Conservation (phyloP, 64 coral and sea anemone species). For the Actinia equina region DNA sequence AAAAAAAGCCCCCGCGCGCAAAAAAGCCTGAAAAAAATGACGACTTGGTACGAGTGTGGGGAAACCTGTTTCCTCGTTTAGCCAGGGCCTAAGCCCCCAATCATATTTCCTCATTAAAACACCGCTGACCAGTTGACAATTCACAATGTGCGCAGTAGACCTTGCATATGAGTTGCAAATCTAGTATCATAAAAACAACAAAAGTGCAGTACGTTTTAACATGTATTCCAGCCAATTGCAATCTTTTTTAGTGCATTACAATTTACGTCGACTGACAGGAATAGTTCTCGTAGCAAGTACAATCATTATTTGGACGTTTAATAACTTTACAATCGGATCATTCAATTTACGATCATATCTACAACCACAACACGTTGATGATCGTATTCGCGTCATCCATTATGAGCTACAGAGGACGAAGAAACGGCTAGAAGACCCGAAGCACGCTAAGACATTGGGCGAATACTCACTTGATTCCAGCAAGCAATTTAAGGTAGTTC, state of each 20-base stretch:
- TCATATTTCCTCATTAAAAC: too few relatives aligned
- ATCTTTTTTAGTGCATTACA: neutral
- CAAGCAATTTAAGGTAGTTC: neutral
- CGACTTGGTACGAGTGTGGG: too few relatives aligned
- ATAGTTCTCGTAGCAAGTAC: neutral
- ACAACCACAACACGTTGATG: conserved; percentile 10
- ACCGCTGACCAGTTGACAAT: neutral
- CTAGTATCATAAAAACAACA: neutral
- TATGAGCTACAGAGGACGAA: conserved; percentile 8
- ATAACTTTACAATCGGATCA: neutral
- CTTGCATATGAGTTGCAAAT: neutral
- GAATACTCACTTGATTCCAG: neutral
- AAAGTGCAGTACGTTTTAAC: neutral
- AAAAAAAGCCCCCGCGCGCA: too few relatives aligned
- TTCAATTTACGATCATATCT: neutral
- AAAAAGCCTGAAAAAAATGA: too few relatives aligned
- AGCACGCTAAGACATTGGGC: neutral
- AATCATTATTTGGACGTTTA: neutral
- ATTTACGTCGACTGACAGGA: neutral
- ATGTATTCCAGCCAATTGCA: neutral
- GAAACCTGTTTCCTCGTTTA: too few relatives aligned
- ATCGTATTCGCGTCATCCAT: conserved; percentile 8
- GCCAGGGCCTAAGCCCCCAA: too few relatives aligned
- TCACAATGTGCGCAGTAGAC: neutral
- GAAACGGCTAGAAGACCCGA: neutral